Evolutionary conservation across 2,113 vertebrate species (phyloP).

Genomic region (Muntiacus muntjak): DNA sequence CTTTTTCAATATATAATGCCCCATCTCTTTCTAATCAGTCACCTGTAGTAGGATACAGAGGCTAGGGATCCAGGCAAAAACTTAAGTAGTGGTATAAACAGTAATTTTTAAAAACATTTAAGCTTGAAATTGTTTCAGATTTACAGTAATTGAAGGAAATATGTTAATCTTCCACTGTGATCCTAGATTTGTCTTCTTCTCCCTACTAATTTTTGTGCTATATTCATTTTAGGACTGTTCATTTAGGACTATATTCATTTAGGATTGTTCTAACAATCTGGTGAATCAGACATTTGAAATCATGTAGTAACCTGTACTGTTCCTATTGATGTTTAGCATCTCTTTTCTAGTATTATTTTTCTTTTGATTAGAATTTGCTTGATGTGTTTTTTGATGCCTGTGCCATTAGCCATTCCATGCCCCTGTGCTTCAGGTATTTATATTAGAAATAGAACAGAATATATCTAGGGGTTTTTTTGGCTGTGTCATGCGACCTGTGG

Average conservation of each 20-base stretch:
- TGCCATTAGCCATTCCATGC: background rate
- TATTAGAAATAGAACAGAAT: background rate
- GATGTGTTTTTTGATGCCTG: background rate
- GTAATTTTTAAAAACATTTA: background rate
- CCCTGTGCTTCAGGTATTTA: background rate
- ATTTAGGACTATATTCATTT: background rate
- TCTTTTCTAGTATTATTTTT: background rate
- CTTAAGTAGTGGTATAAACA: background rate
- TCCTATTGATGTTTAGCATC: background rate
- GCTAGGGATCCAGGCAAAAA: background rate
- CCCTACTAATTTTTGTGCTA: background rate
- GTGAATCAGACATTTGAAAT: slow-evolving; percentile 15
- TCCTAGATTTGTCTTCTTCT: background rate
- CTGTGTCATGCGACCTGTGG: background rate
- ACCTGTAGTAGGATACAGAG: background rate
- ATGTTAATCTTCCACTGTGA: background rate
- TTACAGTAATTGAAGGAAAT: background rate
- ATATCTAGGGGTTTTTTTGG: background rate
- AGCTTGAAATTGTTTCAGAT: background rate
- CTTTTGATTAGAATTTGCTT: slow-evolving; percentile 21
- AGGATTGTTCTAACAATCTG: background rate
- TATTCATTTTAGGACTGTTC: background rate
- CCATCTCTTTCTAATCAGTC: background rate
- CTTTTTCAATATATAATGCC: background rate
- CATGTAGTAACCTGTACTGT: background rate